These are phyloP conservation scores for Epizoanthus fatuus DNA, from an alignment of 92 coral and sea anemone genomes.

Conservation along the genomic window DNA sequence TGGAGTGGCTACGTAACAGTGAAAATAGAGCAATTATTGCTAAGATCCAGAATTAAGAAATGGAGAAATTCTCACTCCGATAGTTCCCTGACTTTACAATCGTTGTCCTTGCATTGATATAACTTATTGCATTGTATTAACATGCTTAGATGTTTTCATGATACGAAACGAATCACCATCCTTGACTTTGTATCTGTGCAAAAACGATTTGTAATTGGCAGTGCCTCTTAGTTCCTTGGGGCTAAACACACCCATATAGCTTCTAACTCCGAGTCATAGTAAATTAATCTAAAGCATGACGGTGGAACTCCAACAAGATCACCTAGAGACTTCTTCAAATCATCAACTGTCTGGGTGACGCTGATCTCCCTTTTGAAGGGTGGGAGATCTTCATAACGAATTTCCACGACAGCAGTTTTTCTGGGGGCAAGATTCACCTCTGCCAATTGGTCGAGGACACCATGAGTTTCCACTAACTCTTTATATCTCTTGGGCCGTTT, in stretches of 20 bases:
- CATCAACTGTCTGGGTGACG: constrained; percentile 78
- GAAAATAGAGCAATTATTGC: too few species aligned
- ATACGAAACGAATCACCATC: constrained; percentile 93
- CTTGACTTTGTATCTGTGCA: constrained; percentile 77
- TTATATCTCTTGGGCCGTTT: constrained; percentile 79
- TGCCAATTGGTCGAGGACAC: constrained; percentile 81
- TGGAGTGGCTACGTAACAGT: too few species aligned
- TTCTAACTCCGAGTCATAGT: constrained; percentile 47
- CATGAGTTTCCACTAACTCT: constrained; percentile 79
- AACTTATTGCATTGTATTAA: neutral
- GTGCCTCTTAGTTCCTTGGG: constrained; percentile 69
- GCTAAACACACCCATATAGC: constrained; percentile 53
- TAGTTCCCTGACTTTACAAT: too few species aligned
- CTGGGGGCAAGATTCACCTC: constrained; percentile 84
- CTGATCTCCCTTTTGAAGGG: constrained; percentile 68
- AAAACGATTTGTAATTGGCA: constrained; percentile 31
- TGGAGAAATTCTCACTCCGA: too few species aligned
- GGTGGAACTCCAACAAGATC: constrained; percentile 80
- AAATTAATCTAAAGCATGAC: constrained; percentile 64
- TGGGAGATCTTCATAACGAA: constrained; percentile 80
- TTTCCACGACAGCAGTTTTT: constrained; percentile 65
- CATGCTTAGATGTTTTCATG: constrained; percentile 29
- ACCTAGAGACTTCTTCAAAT: constrained; percentile 83
- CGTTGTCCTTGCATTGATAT: too few species aligned
- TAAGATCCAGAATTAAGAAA: too few species aligned